Conservation (phyloP, 92 coral and sea anemone species). For the Virgularia gustaviana region DNA sequence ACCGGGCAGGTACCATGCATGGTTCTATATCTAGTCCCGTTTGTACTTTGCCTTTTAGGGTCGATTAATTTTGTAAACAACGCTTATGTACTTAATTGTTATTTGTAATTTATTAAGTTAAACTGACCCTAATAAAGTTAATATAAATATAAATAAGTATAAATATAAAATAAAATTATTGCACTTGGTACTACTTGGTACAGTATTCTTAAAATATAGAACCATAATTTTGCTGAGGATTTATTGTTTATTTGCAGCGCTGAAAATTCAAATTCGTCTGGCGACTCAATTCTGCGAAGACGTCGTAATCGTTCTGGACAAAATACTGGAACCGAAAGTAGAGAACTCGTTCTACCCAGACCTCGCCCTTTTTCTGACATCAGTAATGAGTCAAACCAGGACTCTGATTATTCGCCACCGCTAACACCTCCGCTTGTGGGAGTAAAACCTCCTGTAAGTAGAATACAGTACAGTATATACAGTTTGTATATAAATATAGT, state of each 20-base stretch:
- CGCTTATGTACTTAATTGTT: too few relatives aligned
- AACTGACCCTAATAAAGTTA: too few relatives aligned
- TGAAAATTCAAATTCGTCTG: conserved; percentile 37
- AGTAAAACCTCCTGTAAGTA: conserved; percentile 37
- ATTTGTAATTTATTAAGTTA: too few relatives aligned
- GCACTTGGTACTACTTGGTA: too few relatives aligned
- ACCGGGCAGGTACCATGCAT: too few relatives aligned
- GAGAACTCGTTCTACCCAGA: conserved; percentile 20
- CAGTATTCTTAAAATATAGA: conserved; percentile 75
- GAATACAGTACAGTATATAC: too few relatives aligned
- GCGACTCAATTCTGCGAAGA: conserved; percentile 16
- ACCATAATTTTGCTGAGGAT: conserved; percentile 61
- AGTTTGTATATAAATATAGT: too few relatives aligned
- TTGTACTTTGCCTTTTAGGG: too few relatives aligned
- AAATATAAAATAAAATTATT: too few relatives aligned
- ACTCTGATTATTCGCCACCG: conserved; percentile 21
- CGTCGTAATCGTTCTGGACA: conserved; percentile 42
- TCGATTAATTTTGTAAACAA: neutral
- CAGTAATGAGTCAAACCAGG: conserved; percentile 27
- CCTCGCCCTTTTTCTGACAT: conserved; percentile 38
- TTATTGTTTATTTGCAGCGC: conserved; percentile 49
- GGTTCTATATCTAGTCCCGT: too few relatives aligned
- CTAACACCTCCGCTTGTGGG: conserved; percentile 32
- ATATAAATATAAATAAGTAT: too few relatives aligned
- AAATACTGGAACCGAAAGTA: conserved; percentile 44